Conservation (phyloP, 2,113 vertebrate genomes). For the Tetraodon nigroviridis region DNA sequence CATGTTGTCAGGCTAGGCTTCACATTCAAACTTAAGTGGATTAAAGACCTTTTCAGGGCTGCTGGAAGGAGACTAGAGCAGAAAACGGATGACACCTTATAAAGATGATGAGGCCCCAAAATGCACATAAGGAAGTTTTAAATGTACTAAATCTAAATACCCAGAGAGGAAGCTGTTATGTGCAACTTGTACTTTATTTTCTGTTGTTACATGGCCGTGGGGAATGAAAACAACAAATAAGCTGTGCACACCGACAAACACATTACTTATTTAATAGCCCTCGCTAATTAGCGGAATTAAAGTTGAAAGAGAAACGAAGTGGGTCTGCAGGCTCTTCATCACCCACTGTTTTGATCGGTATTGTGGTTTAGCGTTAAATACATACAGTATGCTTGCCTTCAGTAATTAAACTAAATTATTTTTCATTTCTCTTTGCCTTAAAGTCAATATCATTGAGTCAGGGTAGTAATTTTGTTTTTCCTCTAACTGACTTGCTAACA, state of each 20-base stretch:
- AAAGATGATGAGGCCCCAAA: constrained; percentile 10
- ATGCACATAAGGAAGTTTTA: constrained; percentile 19
- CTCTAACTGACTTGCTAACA: too few species aligned
- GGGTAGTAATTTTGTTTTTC: too few species aligned
- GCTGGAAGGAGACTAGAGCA: constrained; percentile 9
- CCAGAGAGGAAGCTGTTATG: constrained; percentile 17
- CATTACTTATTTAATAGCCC: constrained; percentile 58
- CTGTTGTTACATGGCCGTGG: constrained; percentile 36
- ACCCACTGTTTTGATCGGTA: constrained; percentile 36
- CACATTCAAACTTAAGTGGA: constrained; percentile 23
- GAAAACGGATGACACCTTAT: constrained; percentile 25
- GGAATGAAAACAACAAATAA: constrained; percentile 55
- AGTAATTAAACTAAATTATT: constrained; percentile 24
- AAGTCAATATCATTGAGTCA: background rate
- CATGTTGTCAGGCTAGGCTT: background rate
- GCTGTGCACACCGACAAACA: constrained; percentile 42
- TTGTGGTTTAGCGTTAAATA: constrained; percentile 27
- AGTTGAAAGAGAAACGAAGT: constrained; percentile 37
- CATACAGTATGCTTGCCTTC: constrained; percentile 17
- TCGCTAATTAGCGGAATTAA: constrained; percentile 57
- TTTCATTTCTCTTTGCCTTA: background rate
- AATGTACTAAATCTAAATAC: constrained; percentile 40
- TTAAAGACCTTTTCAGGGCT: constrained; percentile 22
- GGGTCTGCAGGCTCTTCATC: constrained; percentile 42
- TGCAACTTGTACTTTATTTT: constrained; percentile 33